A percentile compares a stretch with the other conserved stretches of the same genome.
Conservation (phyloP, 2,797 vertebrate genomes). For the Characodon lateralis region DNA sequence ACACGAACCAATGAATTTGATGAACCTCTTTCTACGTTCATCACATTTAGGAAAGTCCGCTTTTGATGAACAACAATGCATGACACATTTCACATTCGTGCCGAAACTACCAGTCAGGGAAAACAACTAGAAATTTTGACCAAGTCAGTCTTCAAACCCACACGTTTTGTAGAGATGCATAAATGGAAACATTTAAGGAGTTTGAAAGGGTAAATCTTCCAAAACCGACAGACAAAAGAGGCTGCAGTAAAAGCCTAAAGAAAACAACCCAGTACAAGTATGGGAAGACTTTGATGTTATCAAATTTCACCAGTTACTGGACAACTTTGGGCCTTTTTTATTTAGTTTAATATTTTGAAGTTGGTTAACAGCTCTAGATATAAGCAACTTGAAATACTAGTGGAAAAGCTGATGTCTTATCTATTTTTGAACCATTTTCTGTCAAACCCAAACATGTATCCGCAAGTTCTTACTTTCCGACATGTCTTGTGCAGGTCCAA, state of each 20-base stretch:
- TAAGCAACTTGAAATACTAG: not conserved
- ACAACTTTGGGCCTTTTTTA: not conserved
- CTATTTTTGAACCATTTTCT: not conserved
- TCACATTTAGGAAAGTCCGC: no score
- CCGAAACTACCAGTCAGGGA: no score
- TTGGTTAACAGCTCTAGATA: not conserved
- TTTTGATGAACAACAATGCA: no score
- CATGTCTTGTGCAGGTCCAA: constrained; percentile 83
- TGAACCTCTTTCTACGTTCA: no score
- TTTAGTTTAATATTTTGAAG: not conserved
- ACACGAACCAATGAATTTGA: no score
- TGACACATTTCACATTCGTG: no score
- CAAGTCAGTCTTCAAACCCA: no score
- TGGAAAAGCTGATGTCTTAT: not conserved
- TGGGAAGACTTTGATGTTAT: not conserved
- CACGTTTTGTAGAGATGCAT: no score
- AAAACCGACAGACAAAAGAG: not conserved
- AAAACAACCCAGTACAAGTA: not conserved
- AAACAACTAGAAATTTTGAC: no score
- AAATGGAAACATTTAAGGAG: no score
- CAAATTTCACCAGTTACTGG: not conserved
- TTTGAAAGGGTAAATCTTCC: not conserved
- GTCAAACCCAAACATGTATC: not conserved
- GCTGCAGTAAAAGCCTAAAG: not conserved
- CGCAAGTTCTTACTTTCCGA: not conserved